Evolutionary conservation across 2,113 vertebrate species (phyloP).

Genomic region (Toxotes chatareus): DNA sequence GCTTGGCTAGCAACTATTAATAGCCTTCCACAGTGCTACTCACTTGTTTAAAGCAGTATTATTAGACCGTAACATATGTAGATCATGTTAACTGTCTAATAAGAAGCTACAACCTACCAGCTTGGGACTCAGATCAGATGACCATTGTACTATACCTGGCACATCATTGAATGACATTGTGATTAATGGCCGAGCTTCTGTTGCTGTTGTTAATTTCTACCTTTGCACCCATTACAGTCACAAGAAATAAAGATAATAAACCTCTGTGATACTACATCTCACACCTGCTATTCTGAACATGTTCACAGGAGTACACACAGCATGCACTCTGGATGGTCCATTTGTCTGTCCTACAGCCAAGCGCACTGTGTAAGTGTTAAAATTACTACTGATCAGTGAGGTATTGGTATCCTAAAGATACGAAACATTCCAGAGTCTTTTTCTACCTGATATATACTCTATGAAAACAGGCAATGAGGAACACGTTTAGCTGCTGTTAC

Average conservation of each 20-base stretch:
- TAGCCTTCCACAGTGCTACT: not conserved
- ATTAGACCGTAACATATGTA: not conserved
- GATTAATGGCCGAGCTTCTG: not conserved
- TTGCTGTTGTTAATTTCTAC: not conserved
- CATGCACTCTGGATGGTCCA: slow-evolving; percentile 4
- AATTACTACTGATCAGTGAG: not conserved
- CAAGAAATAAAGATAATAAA: not conserved
- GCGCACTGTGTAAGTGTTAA: slow-evolving; percentile 23
- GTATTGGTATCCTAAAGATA: not conserved
- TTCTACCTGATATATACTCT: not conserved
- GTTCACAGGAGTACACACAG: slow-evolving; percentile 2
- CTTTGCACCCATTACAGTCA: slow-evolving; percentile 14
- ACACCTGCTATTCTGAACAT: slow-evolving; percentile 1
- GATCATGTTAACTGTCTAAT: not conserved
- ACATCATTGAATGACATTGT: slow-evolving; percentile 5
- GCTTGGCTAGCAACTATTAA: slow-evolving; percentile 1
- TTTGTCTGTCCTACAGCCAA: slow-evolving; percentile 20
- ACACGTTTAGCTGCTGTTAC: no score
- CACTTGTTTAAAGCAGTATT: not conserved
- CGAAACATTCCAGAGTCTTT: not conserved
- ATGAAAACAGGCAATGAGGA: not conserved
- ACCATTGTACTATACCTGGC: not conserved
- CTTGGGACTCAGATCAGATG: not conserved
- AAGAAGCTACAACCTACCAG: not conserved
- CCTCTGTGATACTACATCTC: not conserved